Evolutionary conservation across 1,140 invertebrate genomes (phyloP), one percentile per base, ranked within the genome.

Genomic region (Pseudomyrmex gracilis): DNA sequence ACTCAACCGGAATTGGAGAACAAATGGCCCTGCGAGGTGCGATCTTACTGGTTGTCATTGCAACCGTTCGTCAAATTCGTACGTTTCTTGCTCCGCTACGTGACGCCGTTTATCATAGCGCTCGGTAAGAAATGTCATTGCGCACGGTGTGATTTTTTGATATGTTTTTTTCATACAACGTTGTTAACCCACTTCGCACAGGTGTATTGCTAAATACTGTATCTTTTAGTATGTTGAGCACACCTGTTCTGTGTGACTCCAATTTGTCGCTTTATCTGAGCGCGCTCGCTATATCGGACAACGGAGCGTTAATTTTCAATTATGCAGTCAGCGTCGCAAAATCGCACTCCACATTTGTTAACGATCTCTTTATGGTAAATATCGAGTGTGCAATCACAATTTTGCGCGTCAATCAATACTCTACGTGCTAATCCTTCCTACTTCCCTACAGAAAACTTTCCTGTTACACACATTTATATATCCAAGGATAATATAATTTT

Each of bases 281-380:
- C 49, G 90, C 91, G 45, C 86, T 94, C 34, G 91, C 92, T 17
- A 78, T 94, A 66, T 93, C 92, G 61, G 93, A 94, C 68, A 92
- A 91, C 74, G 92, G 91, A n/a, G 93, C 91, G 68, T 82, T 94
- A 49, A 84, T 94, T 58, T 90, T 92, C 64, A 93, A 92, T 87
- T 93, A 91, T 85, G 92, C 89, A 17, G 78, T 93, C 13, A 92
- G 92, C 60, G 86, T 93, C 17, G 91, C 91, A 57, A 89, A 92
- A 66, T 92, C 87, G 13, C 71, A 91, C 51, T 90, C 73, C 55
- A 66, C 71, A 9, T 71, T 70, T 47, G 87, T 94, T 64, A 93
- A 94, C 85, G 68, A 90, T 55, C 86, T 90, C 15, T 94, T 93
- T 51, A 91, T 92, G 91, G 93, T 93, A 90, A 74, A 64, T 68